These are phyloP conservation scores for Perdita meconis DNA, from an alignment of 2,888 invertebrate species.

Conservation along the genomic window DNA sequence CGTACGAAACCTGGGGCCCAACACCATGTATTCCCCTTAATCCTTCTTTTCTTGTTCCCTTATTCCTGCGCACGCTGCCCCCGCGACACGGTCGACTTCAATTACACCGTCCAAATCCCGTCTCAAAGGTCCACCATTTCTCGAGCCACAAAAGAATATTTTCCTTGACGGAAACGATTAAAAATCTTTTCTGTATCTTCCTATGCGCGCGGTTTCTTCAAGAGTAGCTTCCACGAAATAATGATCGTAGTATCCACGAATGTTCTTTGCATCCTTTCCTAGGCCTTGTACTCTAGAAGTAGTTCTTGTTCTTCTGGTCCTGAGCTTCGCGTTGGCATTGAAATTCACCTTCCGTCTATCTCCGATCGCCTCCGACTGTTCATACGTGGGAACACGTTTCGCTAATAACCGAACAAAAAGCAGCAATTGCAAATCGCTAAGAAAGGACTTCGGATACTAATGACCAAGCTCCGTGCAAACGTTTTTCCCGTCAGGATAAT, in stretches of 20 bases:
- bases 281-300: background rate
- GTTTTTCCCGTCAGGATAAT: slow-evolving; percentile 36
- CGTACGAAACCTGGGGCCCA: slow-evolving; percentile 60
- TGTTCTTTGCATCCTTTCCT: background rate
- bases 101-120: slow-evolving; percentile 22
- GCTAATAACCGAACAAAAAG: slow-evolving; percentile 44
- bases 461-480: slow-evolving; percentile 18
- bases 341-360: slow-evolving; percentile 21
- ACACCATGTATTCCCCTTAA: slow-evolving; percentile 56
- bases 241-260: too few species aligned
- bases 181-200: background rate
- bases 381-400: slow-evolving; percentile 39
- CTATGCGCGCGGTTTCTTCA: too few species aligned
- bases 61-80: slow-evolving; percentile 36
- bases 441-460: slow-evolving; percentile 41
- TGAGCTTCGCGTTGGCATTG: slow-evolving; percentile 14
- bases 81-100: slow-evolving; percentile 36
- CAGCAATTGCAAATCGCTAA: slow-evolving; percentile 33
- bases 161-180: background rate
- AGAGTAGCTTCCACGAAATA: too few species aligned
- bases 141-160: background rate
- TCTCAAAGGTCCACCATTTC: slow-evolving; percentile 7
- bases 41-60: slow-evolving; percentile 54
- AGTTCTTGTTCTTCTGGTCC: background rate
- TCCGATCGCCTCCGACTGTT: background rate